Base-by-base conservation (phyloP, 2,888 invertebrate species). In the Julus scanicus region DNA sequence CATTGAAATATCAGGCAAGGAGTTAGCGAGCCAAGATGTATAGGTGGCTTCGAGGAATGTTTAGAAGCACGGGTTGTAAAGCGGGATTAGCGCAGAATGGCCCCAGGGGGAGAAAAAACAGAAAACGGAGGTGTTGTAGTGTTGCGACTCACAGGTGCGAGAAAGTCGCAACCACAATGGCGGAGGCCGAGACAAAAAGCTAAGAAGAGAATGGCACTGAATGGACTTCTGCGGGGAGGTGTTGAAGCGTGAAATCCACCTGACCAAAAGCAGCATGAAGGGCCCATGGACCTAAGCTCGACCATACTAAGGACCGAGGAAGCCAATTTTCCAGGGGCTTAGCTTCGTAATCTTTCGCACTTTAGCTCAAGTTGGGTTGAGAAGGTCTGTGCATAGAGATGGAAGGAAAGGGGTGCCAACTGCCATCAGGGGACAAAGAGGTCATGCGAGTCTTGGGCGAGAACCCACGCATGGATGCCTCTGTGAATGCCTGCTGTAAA, bases 201-300 rank as follows among this genome's bases (percentile, higher is more conserved):
- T 8, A 85, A 85, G 85, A 39, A 17, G 39, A 40, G 29, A 40
- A 40, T 37, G 85, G 85, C n/a, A 20, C 44, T 85, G 85, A 85
- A 85, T 85, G 29, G 8, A 39, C 5, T 13, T 9, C 80, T 13
- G 80, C 80, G 80, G 80, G 29, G 80, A 85, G 85, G 85, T 85
- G 85, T 85, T 85, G 85, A 85, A 85, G 85, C 85, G 44, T 85
- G 85, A 85, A 85, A 85, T 85, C n/a, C 44, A 85, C 85, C 85
- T 85, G 85, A 85, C 44, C 44, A 37, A 39, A n/a, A 85, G 37
- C 5, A n/a, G n/a, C 37, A 5, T 29, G n/a, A 40, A 40, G 39
- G 39, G 8, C 37, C 39, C 85, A 9, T 37, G 20, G 80, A 37
- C 37, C 37, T 8, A 80, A 11, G 20, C 80, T 13, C 5, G 20